A percentile compares a stretch with the other conserved stretches of the same genome.
phyloP scores from a whole-genome alignment of 2,113 vertebrate genomes.

The Caracal caracal region DNA sequence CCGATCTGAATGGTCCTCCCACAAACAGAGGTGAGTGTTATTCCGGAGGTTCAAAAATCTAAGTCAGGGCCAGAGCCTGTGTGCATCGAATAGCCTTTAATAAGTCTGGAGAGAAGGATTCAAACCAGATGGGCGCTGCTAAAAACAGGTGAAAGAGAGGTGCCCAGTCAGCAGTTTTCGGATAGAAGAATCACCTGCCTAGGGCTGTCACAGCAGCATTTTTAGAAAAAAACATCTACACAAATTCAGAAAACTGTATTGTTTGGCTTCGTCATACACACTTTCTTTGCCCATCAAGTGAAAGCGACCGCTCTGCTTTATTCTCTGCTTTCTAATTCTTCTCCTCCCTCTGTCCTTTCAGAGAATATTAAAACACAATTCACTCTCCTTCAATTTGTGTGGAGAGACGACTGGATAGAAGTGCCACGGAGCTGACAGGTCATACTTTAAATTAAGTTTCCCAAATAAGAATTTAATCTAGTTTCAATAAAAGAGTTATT shows the following conservation, averaged over 20 bases:
- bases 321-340: not conserved
- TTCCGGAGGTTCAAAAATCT: not conserved
- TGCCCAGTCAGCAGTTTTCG: not conserved
- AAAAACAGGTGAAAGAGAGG: not conserved
- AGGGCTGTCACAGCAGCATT: not conserved
- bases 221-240: not conserved
- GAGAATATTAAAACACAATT: conserved; percentile 72
- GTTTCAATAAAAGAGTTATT: conserved; percentile 85
- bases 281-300: conserved; percentile 47
- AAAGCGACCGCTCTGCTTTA: conserved; percentile 40
- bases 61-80: not conserved
- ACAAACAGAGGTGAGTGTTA: not conserved
- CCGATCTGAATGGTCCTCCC: not conserved
- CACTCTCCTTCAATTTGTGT: conserved; percentile 77
- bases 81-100: not conserved
- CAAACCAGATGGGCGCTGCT: not conserved
- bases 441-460: conserved; percentile 85
- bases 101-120: not conserved
- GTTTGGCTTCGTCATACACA: not conserved
- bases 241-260: not conserved
- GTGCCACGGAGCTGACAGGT: conserved; percentile 83
- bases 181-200: not conserved
- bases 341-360: conserved; percentile 56
- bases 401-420: conserved; percentile 75
- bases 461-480: conserved; percentile 87